Conservation (phyloP, 2,113 vertebrate genomes). For the Amphiprion percula region DNA sequence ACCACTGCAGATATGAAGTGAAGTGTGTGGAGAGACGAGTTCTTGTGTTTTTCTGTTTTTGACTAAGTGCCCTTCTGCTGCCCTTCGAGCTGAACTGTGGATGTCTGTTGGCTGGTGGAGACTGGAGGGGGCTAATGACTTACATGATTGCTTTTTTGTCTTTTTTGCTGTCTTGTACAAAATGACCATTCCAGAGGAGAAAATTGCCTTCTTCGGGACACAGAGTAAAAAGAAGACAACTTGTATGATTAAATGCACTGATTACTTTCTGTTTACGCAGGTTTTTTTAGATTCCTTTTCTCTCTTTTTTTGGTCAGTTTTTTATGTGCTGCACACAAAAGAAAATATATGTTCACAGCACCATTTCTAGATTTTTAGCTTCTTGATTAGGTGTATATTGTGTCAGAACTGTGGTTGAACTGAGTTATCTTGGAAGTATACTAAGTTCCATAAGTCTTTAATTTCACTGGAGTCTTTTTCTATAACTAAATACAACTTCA, state of each 20-base stretch:
- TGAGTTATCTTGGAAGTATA: constrained; percentile 13
- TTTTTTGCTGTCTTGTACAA: constrained; percentile 60
- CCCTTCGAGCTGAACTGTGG: constrained; percentile 51
- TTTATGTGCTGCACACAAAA: constrained; percentile 31
- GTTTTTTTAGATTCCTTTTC: neutral
- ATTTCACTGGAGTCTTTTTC: constrained; percentile 29
- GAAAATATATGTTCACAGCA: constrained; percentile 9
- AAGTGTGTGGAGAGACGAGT: constrained; percentile 8
- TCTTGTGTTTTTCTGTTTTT: constrained; percentile 25
- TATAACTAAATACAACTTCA: constrained; percentile 10
- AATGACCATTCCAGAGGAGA: constrained; percentile 58
- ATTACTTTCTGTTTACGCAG: constrained; percentile 38
- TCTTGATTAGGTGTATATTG: constrained; percentile 38
- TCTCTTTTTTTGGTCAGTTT: neutral
- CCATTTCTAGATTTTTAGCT: constrained; percentile 24
- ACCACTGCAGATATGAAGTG: constrained; percentile 20
- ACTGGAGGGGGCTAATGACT: constrained; percentile 31
- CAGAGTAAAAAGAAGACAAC: constrained; percentile 44
- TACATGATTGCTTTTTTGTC: constrained; percentile 75
- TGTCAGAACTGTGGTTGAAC: constrained; percentile 51
- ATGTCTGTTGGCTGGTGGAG: constrained; percentile 26
- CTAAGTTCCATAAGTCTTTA: constrained; percentile 13
- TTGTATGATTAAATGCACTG: constrained; percentile 49
- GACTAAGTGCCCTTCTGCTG: constrained; percentile 72
- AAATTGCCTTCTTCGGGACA: constrained; percentile 49